Conservation (phyloP, 2,113 vertebrate genomes). For the Phylloscopus trochiloides region DNA sequence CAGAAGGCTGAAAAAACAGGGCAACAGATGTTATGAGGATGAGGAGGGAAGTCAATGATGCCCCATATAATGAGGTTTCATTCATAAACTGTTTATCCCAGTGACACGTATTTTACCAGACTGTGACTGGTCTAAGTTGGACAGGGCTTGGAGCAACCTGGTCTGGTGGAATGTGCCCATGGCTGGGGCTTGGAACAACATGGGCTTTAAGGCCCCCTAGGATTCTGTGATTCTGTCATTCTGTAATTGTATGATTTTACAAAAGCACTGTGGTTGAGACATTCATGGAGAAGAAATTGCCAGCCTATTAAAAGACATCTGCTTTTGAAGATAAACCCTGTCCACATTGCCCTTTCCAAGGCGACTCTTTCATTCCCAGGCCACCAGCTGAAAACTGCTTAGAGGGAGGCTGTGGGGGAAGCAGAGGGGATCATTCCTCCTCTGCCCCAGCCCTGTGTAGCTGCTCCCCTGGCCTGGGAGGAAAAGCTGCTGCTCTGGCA, state of each 20-base stretch:
- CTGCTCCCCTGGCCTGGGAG: not conserved
- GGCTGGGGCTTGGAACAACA: too few relatives aligned
- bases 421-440: not conserved
- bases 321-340: not conserved
- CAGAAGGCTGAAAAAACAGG: too few relatives aligned
- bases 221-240: too few relatives aligned
- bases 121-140: not conserved
- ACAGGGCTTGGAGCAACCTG: not conserved
- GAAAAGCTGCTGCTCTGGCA: not conserved
- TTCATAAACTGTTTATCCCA: not conserved
- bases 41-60: not conserved
- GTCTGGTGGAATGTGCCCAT: not conserved
- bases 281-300: not conserved
- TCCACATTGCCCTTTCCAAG: accelerated
- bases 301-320: not conserved
- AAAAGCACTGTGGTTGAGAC: not conserved
- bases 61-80: conserved; percentile 6
- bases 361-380: not conserved
- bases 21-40: not conserved
- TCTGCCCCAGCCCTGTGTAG: not conserved
- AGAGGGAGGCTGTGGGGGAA: not conserved
- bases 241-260: not conserved
- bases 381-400: not conserved
- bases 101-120: not conserved
- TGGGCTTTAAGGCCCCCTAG: not conserved